Conservation (phyloP, 2,888 invertebrate species). For the Augochlorella aurata region DNA sequence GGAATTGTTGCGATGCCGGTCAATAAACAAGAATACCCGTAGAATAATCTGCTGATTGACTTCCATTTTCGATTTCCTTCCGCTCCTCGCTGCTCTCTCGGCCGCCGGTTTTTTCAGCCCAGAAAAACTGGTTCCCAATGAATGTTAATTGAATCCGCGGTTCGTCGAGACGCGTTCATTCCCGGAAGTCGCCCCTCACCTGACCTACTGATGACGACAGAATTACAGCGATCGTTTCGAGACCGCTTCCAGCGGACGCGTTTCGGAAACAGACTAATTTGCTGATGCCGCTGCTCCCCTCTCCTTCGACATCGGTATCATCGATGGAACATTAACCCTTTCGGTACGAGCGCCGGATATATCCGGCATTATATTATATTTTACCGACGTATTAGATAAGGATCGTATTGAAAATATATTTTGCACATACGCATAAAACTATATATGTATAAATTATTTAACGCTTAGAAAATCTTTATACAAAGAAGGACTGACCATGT, state of each 20-base stretch:
- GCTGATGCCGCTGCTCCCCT: neutral
- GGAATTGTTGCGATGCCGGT: conserved; percentile 39
- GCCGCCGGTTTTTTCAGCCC: neutral
- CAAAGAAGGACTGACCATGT: too few relatives aligned
- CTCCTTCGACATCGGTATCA: neutral
- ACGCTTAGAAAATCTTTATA: too few relatives aligned
- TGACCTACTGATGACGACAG: neutral
- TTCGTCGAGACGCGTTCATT: neutral
- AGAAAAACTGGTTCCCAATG: neutral
- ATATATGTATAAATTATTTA: too few relatives aligned
- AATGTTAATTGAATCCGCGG: conserved; percentile 19
- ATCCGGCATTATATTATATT: too few relatives aligned
- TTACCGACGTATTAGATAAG: too few relatives aligned
- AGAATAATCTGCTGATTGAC: conserved; percentile 26
- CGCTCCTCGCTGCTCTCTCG: neutral
- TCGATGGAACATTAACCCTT: neutral
- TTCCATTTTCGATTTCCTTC: conserved; percentile 1
- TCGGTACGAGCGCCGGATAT: too few relatives aligned
- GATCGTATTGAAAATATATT: too few relatives aligned
- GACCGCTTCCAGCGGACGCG: too few relatives aligned
- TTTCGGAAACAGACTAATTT: conserved; percentile 2
- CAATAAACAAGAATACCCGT: conserved; percentile 39
- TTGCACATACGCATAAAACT: too few relatives aligned
- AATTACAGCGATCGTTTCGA: neutral
- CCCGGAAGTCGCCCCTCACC: neutral